A percentile compares a stretch with the other conserved stretches of the same genome.
phyloP scores from a whole-genome alignment of 2,797 vertebrate species.

The Diplodus sargus region DNA sequence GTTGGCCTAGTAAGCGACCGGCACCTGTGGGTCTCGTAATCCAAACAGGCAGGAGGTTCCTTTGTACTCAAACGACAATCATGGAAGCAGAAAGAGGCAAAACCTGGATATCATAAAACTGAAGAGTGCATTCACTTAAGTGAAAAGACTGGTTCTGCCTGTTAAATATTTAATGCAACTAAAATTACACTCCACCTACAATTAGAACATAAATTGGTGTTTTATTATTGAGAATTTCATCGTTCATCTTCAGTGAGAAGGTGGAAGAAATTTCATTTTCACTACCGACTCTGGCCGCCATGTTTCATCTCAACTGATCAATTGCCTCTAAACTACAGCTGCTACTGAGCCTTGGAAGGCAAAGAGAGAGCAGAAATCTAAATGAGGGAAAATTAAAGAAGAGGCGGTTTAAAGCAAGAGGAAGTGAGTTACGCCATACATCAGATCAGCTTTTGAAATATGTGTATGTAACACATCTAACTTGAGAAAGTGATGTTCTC shows the following conservation, averaged over 20 bases:
- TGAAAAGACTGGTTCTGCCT: background rate
- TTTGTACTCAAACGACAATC: background rate
- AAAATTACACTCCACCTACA: background rate
- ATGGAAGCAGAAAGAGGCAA: background rate
- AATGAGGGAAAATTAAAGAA: background rate
- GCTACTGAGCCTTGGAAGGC: background rate
- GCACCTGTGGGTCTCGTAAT: conserved; percentile 13
- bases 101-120: conserved; percentile 1
- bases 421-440: conserved; percentile 58
- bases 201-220: background rate
- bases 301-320: conserved; percentile 14
- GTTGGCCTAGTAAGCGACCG: conserved; percentile 3
- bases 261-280: background rate
- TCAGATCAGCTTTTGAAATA: conserved; percentile 60
- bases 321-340: background rate
- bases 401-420: conserved; percentile 45
- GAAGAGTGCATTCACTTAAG: background rate
- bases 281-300: background rate
- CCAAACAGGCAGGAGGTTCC: background rate
- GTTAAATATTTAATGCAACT: background rate
- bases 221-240: background rate
- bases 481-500: conserved; percentile 36
- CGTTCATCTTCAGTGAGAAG: background rate
- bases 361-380: background rate
- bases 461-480: conserved; percentile 31